A percentile compares a stretch with the other conserved stretches of the same genome.
Conservation (phyloP, 2,888 invertebrate species). For the Aplocera efformata region DNA sequence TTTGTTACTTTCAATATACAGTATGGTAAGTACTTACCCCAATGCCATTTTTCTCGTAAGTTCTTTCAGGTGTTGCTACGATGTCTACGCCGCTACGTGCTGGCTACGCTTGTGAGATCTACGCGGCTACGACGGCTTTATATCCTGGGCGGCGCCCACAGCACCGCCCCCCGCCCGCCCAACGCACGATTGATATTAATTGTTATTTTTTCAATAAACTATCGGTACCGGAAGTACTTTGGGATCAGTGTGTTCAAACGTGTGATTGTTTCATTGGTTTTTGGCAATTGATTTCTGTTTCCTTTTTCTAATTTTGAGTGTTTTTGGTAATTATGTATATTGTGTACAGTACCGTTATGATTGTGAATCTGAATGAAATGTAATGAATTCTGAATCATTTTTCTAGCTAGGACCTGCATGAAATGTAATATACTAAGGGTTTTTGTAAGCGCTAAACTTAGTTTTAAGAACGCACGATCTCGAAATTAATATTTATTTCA, state of each 20-base stretch:
- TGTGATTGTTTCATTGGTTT: background rate
- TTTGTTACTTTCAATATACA: no score
- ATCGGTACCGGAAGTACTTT: constrained; percentile 9
- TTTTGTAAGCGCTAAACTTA: no score
- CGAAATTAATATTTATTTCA: no score
- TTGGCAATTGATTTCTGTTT: background rate
- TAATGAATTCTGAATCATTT: no score
- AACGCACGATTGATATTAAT: constrained; percentile 32
- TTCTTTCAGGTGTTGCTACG: constrained; percentile 26
- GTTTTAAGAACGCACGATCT: no score
- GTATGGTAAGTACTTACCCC: constrained; percentile 30
- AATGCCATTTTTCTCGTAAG: constrained; percentile 23
- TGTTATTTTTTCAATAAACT: constrained; percentile 15
- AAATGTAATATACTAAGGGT: no score
- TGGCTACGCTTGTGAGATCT: constrained; percentile 41
- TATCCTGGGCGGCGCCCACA: constrained; percentile 48
- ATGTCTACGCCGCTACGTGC: constrained; percentile 45
- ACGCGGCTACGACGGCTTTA: constrained; percentile 47
- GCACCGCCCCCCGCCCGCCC: constrained; percentile 47
- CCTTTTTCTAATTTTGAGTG: background rate
- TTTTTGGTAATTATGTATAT: no score
- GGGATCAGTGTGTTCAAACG: background rate
- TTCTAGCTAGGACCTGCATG: no score
- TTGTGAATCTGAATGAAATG: no score
- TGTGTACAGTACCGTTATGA: no score